Conservation (phyloP, 2,797 vertebrate genomes). For the Coluber constrictor region DNA sequence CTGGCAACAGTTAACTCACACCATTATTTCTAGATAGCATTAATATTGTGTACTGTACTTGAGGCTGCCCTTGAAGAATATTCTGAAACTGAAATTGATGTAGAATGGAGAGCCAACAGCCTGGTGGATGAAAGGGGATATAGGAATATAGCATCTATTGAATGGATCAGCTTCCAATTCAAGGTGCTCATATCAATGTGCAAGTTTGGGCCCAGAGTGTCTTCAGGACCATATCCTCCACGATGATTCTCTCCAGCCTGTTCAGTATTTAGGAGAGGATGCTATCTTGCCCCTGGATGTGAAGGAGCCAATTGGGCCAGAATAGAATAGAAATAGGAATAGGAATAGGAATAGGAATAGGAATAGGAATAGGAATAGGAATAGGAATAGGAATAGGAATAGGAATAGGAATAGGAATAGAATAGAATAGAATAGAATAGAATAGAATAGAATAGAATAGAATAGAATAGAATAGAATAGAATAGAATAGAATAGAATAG, state of each 20-base stretch:
- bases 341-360: too few relatives aligned
- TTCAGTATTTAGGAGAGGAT: neutral
- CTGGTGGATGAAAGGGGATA: neutral
- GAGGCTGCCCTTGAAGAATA: neutral
- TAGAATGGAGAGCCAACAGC: neutral
- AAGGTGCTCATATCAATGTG: neutral
- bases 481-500: too few relatives aligned
- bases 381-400: too few relatives aligned
- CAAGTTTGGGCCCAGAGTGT: neutral
- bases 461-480: too few relatives aligned
- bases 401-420: too few relatives aligned
- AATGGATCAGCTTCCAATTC: neutral
- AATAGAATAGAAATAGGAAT: too few relatives aligned
- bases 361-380: too few relatives aligned
- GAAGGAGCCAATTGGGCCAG: neutral
- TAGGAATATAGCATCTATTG: neutral
- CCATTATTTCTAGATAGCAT: neutral
- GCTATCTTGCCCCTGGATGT: neutral
- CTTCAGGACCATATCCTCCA: neutral
- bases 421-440: too few relatives aligned
- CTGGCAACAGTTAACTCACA: neutral
- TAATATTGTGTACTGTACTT: neutral
- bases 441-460: too few relatives aligned
- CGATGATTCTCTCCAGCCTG: neutral
- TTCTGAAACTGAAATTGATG: neutral